phyloP scores from a whole-genome alignment of 1,140 invertebrate species.

The Microplitis mediator region DNA sequence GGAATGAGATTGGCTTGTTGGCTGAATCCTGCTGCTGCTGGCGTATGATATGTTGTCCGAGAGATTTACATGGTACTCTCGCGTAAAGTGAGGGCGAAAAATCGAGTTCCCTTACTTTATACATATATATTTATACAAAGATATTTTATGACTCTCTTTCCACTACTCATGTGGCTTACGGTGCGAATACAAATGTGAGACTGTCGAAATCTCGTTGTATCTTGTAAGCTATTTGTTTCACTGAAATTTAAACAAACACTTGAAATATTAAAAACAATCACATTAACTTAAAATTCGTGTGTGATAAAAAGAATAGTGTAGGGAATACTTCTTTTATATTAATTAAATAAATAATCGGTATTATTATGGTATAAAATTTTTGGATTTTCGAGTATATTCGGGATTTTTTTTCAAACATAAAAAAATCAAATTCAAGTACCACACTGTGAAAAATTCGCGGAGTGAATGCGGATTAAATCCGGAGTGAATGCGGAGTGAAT shows the following conservation, averaged over 20 bases:
- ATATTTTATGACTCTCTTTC: constrained; percentile 14
- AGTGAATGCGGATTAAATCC: no score
- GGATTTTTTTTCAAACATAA: no score
- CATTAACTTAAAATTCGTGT: constrained; percentile 5
- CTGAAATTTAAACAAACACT: not conserved
- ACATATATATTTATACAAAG: constrained; percentile 24
- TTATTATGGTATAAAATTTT: no score
- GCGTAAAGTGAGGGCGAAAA: constrained; percentile 48
- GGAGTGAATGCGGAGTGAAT: no score
- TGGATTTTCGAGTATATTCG: no score
- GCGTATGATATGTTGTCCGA: constrained; percentile 55
- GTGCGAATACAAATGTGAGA: constrained; percentile 22
- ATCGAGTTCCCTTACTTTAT: constrained; percentile 45
- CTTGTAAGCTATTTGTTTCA: not conserved
- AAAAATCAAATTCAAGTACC: no score
- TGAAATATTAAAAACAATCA: not conserved
- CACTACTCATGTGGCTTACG: constrained; percentile 9
- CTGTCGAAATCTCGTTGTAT: not conserved
- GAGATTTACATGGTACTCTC: constrained; percentile 56
- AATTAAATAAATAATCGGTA: no score
- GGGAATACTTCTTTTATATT: no score
- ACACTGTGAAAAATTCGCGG: no score
- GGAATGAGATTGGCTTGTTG: constrained; percentile 28
- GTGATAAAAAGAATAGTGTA: not conserved
- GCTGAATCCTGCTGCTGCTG: constrained; percentile 18